Base-by-base conservation (phyloP, 2,797 vertebrate genomes). In the Acestrorhynchus altus region DNA sequence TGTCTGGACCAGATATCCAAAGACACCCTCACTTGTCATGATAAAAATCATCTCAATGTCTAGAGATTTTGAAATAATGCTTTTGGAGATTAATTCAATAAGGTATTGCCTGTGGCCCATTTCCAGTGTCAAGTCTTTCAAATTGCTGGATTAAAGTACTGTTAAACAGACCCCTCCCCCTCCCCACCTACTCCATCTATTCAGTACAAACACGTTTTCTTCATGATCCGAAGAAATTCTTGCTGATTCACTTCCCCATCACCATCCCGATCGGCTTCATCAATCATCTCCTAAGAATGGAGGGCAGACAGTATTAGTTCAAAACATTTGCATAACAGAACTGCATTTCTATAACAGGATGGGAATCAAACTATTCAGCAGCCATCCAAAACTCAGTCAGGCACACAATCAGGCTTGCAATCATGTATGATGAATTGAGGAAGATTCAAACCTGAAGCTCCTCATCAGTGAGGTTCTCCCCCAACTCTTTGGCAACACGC, bases 191-290 rank as follows among this genome's bases (percentile, higher is more conserved):
- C 56, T 60, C 64, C 6, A 4, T 44, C 42, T 31, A 20, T 49
- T 96, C 89, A 99, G 87, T 97, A 98, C 35, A 98, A 92, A 86
- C 95, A 96, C 42, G 96, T 98, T 89, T 98, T 96, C 89, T 98
- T 97, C 98, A 98, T 98, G 80, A 98, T 97, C 66, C 95, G 90
- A 83, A 99, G 90, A 87, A 98, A 99, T 61, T 99, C 98, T 77
- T 96, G 94, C 90, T 99, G 95, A 15, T 92, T 97, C 84, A 97
- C 97, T 76, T 98, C 95, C 31, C 98, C 96, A 0, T 99, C 97
- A 22, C 97, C 96, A 20, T 98, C 96, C 73, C 95, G 81, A 77
- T 98, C 97, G 0, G 96, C 97, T 82, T 98, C 96, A 0, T 96
- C 94, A 0, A 98, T 98, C 98, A 99, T 98, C 83, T 98, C 97